These are phyloP conservation scores for Narcine bancroftii DNA, from an alignment of 2,113 vertebrate species.

Conservation along the genomic window DNA sequence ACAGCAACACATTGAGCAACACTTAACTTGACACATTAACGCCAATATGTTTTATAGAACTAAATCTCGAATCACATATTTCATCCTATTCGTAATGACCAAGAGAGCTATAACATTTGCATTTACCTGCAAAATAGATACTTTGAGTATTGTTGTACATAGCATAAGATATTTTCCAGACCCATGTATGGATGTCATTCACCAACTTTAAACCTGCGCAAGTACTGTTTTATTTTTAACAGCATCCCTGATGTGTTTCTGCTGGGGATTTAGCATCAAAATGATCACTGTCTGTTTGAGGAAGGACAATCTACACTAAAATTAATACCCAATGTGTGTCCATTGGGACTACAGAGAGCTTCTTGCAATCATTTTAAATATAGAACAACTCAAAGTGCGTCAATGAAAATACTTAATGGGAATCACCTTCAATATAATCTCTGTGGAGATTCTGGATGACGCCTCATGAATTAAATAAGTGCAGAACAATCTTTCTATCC, in stretches of 20 bases:
- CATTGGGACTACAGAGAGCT: not conserved
- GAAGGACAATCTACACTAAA: not conserved
- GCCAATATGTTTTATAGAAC: not conserved
- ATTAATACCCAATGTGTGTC: not conserved
- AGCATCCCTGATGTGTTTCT: not conserved
- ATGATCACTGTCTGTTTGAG: not conserved
- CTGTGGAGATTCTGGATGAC: conserved; percentile 1
- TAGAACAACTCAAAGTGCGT: conserved; percentile 6
- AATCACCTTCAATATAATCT: conserved; percentile 19
- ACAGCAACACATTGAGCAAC: not conserved
- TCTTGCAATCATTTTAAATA: conserved; percentile 6
- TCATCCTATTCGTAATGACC: not conserved
- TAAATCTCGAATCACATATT: not conserved
- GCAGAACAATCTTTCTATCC: not conserved
- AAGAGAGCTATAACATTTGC: not conserved
- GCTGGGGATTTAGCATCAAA: not conserved
- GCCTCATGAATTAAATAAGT: conserved; percentile 18
- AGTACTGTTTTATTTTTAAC: not conserved
- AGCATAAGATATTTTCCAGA: not conserved
- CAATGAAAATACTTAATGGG: conserved; percentile 9
- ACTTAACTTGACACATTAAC: not conserved
- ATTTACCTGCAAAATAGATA: not conserved
- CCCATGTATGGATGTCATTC: not conserved
- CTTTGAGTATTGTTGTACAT: not conserved
- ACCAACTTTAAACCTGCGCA: too few relatives aligned